Evolutionary conservation across 2,797 vertebrate genomes (phyloP), one percentile per base, ranked within the genome.

Genomic region (Thalassophryne amazonica): DNA sequence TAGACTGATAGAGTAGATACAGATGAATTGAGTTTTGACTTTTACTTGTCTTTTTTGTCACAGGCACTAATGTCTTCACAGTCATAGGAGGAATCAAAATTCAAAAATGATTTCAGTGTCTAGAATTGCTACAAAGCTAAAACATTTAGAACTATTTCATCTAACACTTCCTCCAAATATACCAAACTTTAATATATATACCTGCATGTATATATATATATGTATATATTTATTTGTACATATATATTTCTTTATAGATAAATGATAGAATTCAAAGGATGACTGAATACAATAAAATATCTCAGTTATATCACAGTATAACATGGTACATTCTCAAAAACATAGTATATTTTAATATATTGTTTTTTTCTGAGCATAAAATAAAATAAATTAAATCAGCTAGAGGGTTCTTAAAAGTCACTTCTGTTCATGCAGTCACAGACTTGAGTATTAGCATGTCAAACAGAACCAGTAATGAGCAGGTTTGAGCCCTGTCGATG

Each of bases 51-150:
- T 91, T 89, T 89, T 90, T 89, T 90, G 86, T 91, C 87, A 91
- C 91, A 92, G 91, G 91, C 91, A 92, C 91, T 92, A 91, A 91
- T 91, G 91, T 91, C 89, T 91, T 92, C 91, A 92, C 91, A 92
- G 91, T 92, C 91, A 91, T 89, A 91, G 88, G 90, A 91, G 90
- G 89, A 91, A 86, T 92, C 56, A 67, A 89, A 91, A 89, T 88
- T 89, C 81, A 89, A 91, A 91, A 91, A 91, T 85, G 80, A 90
- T 86, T 88, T 90, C 85, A 83, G 85, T 86, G 83, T 91, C 86
- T 91, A 90, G 84, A 89, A 88, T 88, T 58, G 87, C 90, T 91
- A 92, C 89, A 90, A 91, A 91, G 90, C 90, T 92, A 91, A 91
- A 91, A 92, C 91, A 91, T 90, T 91, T 88, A 91, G 92, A 92